Evolutionary conservation across 2,113 vertebrate genomes (phyloP).

Genomic region (Callocephalon fimbriatum): DNA sequence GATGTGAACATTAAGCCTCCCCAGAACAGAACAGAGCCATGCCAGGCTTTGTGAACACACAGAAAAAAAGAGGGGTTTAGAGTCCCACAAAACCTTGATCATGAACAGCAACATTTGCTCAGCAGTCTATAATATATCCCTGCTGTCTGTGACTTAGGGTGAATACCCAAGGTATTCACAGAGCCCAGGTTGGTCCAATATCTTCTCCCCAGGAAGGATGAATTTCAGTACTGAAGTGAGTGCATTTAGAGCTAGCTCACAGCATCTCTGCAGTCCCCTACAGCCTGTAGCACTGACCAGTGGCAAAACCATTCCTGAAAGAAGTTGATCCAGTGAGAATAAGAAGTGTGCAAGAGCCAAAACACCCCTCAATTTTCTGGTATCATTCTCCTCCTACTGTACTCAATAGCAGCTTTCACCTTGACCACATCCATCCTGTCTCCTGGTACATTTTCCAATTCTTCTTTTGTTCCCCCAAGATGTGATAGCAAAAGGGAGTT

Average conservation of each 20-base stretch:
- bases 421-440: not conserved
- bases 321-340: not conserved
- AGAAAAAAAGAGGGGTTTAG: not conserved
- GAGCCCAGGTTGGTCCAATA: not conserved
- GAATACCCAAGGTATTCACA: not conserved
- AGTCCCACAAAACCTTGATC: not conserved
- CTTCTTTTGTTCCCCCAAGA: not conserved
- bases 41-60: not conserved
- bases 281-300: not conserved
- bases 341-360: not conserved
- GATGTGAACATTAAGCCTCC: not conserved
- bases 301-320: not conserved
- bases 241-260: not conserved
- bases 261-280: not conserved
- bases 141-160: not conserved
- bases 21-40: not conserved
- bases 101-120: not conserved
- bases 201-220: fast-evolving
- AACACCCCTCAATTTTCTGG: not conserved
- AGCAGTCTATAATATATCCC: not conserved
- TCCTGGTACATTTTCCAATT: not conserved
- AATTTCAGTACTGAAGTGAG: not conserved
- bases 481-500: not conserved
- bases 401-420: not conserved
- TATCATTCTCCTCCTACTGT: not conserved